These are phyloP conservation scores for Equus przewalskii DNA, from an alignment of 2,113 vertebrate genomes.

Conservation along the genomic window DNA sequence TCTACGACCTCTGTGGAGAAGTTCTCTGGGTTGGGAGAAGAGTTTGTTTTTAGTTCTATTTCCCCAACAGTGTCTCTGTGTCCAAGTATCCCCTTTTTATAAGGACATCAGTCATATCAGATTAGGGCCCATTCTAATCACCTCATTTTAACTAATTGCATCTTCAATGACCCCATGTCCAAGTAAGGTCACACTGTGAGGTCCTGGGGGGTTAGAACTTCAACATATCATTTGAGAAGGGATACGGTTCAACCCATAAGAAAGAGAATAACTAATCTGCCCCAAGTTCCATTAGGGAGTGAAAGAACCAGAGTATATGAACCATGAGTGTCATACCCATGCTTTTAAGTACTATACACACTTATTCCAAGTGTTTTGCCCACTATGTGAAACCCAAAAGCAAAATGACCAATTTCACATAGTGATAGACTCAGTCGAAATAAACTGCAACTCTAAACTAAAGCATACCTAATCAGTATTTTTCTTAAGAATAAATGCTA, in stretches of 20 bases:
- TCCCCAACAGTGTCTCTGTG: not conserved
- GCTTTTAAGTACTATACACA: not conserved
- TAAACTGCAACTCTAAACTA: not conserved
- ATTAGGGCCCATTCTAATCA: not conserved
- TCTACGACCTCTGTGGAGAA: not conserved
- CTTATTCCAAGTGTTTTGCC: slow-evolving; percentile 13
- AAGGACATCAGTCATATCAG: not conserved
- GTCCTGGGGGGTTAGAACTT: not conserved
- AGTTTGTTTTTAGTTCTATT: not conserved
- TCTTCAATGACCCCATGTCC: not conserved
- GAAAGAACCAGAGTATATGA: not conserved
- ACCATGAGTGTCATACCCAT: not conserved
- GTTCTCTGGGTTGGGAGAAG: not conserved
- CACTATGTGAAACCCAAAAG: not conserved
- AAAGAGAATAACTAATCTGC: not conserved
- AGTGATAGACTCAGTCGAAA: not conserved
- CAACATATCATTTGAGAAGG: not conserved
- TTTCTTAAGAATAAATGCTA: slow-evolving; percentile 25
- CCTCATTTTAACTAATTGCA: not conserved
- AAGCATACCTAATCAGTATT: not conserved
- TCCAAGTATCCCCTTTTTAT: not conserved
- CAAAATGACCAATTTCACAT: slow-evolving; percentile 28
- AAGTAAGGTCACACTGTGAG: not conserved
- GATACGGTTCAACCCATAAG: not conserved
- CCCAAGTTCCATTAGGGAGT: not conserved